Evolutionary conservation across 2,888 invertebrate species (phyloP), one percentile per base, ranked within the genome.

Genomic region (Elmis aenea): DNA sequence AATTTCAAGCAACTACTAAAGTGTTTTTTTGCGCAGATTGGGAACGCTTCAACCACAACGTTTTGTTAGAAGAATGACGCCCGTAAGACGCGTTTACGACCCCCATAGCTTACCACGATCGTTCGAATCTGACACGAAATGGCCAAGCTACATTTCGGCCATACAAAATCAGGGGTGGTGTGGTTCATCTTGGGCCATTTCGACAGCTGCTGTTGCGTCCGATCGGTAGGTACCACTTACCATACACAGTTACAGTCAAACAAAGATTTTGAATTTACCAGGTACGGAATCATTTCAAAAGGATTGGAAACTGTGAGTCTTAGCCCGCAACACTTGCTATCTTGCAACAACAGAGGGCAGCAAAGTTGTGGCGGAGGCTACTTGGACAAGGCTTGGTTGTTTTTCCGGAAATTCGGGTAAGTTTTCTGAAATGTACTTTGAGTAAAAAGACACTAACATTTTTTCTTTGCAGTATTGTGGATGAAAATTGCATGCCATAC

Each of bases 111-210:
- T 90, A 45, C 91, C 90, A 0, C 61, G 61, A 8, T 58, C 72
- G 23, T 96, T 95, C 63, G 91, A 95, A 61, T 73, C 90, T 0
- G 70, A 86, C 8, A 62, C 69, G 1, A 74, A 76, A 30, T 95
- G 94, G 94, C 78, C 79, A 0, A 71, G 72, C 1, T 76, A 74
- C 51, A 83, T 94, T 30, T 78, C 84, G 0, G 77, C 75, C 0
- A 67, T 86, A 3, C 71, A 74, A 3, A 84, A 86, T 66, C 86
- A 86, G 66, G 80, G 79, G 43, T 80, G 79, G 79, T 71, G 95
- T 61, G 94, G 87, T 1, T 80, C 93, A 0, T 94, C 93, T 2
- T 96, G 95, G 95, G 94, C 92, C 1, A 76, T 95, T 13, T 85
- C 91, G 0, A 85, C 93, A 0, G 83, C 85, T 6, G 78, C 81